These are phyloP conservation scores for Semnornis frantzii DNA, from an alignment of 2,113 vertebrate genomes.

Conservation along the genomic window DNA sequence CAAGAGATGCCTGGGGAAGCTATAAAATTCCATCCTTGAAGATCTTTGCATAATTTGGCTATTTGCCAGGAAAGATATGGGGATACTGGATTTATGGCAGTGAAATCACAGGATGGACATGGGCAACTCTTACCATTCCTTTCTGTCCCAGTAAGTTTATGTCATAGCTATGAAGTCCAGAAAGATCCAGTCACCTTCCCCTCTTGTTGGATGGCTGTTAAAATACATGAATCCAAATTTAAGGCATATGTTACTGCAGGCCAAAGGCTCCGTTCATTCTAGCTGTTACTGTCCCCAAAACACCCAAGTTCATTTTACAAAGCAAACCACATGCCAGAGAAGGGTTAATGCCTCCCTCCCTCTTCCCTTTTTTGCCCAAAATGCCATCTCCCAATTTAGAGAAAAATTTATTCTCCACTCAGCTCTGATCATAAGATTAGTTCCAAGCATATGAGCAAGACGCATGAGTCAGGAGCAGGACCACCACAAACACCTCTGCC, in stretches of 20 bases:
- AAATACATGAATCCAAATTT: not conserved
- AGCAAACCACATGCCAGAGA: not conserved
- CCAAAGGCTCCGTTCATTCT: not conserved
- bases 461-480: not conserved
- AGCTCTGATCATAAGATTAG: not conserved
- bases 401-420: not conserved
- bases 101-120: not conserved
- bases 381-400: rapidly evolving
- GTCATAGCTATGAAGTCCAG: not conserved
- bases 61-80: not conserved
- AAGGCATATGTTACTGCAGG: not conserved
- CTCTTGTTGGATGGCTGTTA: not conserved
- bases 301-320: not conserved
- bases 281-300: not conserved
- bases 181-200: not conserved
- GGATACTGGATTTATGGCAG: not conserved
- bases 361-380: not conserved
- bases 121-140: not conserved
- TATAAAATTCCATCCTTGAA: not conserved
- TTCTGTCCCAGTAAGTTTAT: not conserved
- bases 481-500: not conserved
- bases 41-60: not conserved
- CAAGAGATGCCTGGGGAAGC: not conserved
- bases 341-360: not conserved
- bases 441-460: not conserved